These are phyloP conservation scores for Drosophila niveifrons DNA, from an alignment of 2,888 invertebrate species.

Conservation along the genomic window DNA sequence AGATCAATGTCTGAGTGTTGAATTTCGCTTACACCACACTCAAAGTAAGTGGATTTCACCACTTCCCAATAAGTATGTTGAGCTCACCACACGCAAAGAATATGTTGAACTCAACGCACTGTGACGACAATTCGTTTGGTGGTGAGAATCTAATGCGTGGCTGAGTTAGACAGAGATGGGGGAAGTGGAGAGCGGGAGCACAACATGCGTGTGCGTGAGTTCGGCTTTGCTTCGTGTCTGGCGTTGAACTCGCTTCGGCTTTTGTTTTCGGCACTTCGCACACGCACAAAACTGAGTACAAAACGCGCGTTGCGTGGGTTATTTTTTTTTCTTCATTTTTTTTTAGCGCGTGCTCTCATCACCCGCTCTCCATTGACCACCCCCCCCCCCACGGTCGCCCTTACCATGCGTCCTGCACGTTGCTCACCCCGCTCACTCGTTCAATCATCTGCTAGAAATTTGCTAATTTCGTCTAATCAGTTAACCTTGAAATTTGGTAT, in stretches of 20 bases:
- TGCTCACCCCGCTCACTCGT: constrained; percentile 19
- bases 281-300: constrained; percentile 56
- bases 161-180: background rate
- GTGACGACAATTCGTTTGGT: constrained; percentile 51
- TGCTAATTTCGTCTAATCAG: constrained; percentile 81
- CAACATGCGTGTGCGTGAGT: constrained; percentile 63
- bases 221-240: constrained; percentile 36
- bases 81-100: no score
- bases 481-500: constrained; percentile 76
- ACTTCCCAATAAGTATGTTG: no score
- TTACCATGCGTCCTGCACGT: background rate
- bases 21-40: background rate
- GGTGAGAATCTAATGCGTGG: background rate
- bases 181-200: background rate
- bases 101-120: background rate
- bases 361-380: constrained; percentile 15
- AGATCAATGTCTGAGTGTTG: constrained; percentile 2
- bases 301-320: constrained; percentile 63
- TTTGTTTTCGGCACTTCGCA: constrained; percentile 46
- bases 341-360: constrained; percentile 76
- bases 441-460: constrained; percentile 75
- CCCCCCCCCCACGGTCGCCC: background rate
- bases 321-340: constrained; percentile 59
- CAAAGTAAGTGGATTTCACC: no score
- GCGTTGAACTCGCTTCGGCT: constrained; percentile 6